Conservation (phyloP, 1,140 invertebrate genomes). For the Temnothorax longispinosus region DNA sequence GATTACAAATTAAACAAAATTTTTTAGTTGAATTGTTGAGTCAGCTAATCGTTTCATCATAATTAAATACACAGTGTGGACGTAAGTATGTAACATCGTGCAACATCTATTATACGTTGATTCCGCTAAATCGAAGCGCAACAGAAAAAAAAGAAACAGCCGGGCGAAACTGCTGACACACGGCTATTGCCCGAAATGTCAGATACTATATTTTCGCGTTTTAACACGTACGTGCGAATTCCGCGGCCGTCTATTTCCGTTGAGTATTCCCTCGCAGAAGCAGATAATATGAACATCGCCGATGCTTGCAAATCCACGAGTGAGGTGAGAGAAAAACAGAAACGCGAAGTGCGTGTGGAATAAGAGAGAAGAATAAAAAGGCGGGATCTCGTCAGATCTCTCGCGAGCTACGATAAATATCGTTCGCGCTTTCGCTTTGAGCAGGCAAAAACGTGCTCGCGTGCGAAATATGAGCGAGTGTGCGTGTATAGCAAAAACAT, state of each 20-base stretch:
- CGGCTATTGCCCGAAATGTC: slow-evolving; percentile 31
- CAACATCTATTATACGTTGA: too few relatives aligned
- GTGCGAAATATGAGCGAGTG: slow-evolving; percentile 5
- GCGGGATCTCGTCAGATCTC: slow-evolving; percentile 14
- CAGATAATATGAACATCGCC: background rate
- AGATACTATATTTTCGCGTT: slow-evolving; percentile 58
- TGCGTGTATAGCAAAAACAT: slow-evolving; percentile 54
- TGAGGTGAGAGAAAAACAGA: slow-evolving; percentile 2
- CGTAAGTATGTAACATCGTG: too few relatives aligned
- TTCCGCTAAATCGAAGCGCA: background rate
- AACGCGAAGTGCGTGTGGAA: background rate
- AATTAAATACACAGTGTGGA: background rate
- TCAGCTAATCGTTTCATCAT: background rate
- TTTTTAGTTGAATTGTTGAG: background rate
- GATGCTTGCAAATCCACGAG: background rate
- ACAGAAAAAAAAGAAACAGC: background rate
- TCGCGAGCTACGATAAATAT: slow-evolving; percentile 40
- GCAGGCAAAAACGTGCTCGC: background rate
- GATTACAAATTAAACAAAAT: background rate
- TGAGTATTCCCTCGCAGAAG: slow-evolving; percentile 15
- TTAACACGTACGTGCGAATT: slow-evolving; percentile 38
- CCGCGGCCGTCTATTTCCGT: slow-evolving; percentile 53
- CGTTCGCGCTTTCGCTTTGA: slow-evolving; percentile 47
- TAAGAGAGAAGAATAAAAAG: background rate
- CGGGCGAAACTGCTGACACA: background rate